Base-by-base conservation (phyloP, 1,140 invertebrate genomes). In the Drosophila miranda region DNA sequence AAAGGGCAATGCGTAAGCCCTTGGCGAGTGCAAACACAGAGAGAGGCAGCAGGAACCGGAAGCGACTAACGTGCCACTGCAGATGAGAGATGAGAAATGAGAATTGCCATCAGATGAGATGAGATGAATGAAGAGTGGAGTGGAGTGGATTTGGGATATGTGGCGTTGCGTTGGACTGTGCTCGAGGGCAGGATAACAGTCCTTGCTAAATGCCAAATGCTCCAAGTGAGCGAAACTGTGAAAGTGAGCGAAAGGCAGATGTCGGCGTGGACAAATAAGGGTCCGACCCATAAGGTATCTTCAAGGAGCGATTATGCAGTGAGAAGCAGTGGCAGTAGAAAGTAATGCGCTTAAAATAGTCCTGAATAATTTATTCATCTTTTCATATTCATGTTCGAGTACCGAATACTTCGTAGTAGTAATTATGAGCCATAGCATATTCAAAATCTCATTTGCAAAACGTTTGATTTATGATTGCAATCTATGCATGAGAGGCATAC, bases 1-100 rank as follows among this genome's bases (percentile, higher is more conserved):
- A 67, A 78, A 69, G 58, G 78, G 68, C 78, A 82, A 46, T 78
- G 78, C 78, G 69, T 69, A 59, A 74, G 78, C 77, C 77, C 49
- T 67, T 57, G 52, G 56, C 71, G 30, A 75, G 75, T 62, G 73
- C 78, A 81, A 81, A 82, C 78, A 81, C 76, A 77, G 62, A 30
- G 50, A 53, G 34, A 38, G 50, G 42, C 30, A 42, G 46, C 38
- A 52, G 19, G 14, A 44, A 75, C 79, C 71, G 79, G 79, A 83
- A 83, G 67, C 79, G 71, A 63, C 79, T 83, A 82, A 82, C 79
- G 75, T 71, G 73, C 54, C 57, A 54, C 61, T 23, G 54, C 54
- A 68, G 5, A 6, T 26, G 5, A 5, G 70, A 57, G 70, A 57
- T 58, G 76, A 48, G 50, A 64, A 43, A 63, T 56, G 51, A 41